These are phyloP conservation scores for Mareca strepera DNA, from an alignment of 2,797 vertebrate genomes.

Conservation along the genomic window DNA sequence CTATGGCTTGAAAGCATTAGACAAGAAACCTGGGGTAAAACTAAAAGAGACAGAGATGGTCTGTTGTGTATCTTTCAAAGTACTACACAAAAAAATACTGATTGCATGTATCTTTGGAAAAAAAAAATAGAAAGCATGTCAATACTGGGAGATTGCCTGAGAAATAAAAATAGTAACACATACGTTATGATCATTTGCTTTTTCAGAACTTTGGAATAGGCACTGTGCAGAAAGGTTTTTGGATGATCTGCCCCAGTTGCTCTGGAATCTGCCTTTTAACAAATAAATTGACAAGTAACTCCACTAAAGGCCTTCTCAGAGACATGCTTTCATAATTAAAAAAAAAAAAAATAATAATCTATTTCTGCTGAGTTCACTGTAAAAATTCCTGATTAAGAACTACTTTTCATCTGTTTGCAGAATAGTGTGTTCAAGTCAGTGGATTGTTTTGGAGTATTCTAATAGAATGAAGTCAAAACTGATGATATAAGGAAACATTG, in stretches of 20 bases:
- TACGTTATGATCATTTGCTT: not conserved
- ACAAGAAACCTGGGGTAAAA: not conserved
- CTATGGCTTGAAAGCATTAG: not conserved
- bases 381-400: conserved; percentile 8
- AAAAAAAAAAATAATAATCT: not conserved
- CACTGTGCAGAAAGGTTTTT: not conserved
- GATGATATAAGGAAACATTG: not conserved
- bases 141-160: not conserved
- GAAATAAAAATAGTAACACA: not conserved
- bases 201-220: not conserved
- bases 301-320: not conserved
- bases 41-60: not conserved
- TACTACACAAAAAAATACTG: not conserved
- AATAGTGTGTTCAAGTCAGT: not conserved
- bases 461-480: not conserved
- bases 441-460: not conserved
- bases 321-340: not conserved
- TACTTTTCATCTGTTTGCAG: conserved; percentile 22
- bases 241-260: not conserved
- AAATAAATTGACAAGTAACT: not conserved
- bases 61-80: not conserved
- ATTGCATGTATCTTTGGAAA: not conserved
- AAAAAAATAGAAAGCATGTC: not conserved
- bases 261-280: not conserved
- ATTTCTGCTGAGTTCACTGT: not conserved